phyloP scores from a whole-genome alignment of 2,888 invertebrate genomes.

The Rambutsinella grinnellia region DNA sequence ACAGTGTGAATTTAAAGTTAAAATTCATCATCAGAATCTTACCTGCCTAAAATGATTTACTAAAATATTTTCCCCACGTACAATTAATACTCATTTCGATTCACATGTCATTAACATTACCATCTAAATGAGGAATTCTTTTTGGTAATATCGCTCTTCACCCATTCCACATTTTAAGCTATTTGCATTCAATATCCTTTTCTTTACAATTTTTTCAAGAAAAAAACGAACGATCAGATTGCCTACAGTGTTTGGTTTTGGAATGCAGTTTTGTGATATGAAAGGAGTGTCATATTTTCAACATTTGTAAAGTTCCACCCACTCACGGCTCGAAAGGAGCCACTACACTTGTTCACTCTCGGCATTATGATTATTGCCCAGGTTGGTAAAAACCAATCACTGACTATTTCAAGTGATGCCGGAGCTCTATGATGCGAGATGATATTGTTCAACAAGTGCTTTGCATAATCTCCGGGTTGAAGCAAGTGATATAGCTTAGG shows the following conservation, averaged over 20 bases:
- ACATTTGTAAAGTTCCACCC: neutral
- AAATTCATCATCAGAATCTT: conserved; percentile 5
- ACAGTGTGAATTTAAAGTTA: too few relatives aligned
- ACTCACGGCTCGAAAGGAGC: neutral
- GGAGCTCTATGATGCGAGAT: too few relatives aligned
- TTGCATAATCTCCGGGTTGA: neutral
- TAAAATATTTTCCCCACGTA: neutral
- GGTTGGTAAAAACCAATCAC: neutral
- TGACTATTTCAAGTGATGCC: neutral
- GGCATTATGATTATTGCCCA: neutral
- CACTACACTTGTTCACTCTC: neutral
- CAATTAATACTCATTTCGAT: neutral
- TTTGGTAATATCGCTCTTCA: neutral
- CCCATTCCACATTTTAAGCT: neutral
- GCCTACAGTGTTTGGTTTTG: neutral
- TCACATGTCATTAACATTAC: neutral
- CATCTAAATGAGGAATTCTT: neutral
- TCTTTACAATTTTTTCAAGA: neutral
- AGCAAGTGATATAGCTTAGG: neutral
- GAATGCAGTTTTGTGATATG: neutral
- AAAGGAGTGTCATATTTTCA: neutral
- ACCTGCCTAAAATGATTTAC: conserved; percentile 7
- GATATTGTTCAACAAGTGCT: neutral
- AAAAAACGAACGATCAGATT: neutral
- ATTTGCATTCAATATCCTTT: neutral